Evolutionary conservation across 2,888 invertebrate species (phyloP).

Genomic region (Lypha dubia): DNA sequence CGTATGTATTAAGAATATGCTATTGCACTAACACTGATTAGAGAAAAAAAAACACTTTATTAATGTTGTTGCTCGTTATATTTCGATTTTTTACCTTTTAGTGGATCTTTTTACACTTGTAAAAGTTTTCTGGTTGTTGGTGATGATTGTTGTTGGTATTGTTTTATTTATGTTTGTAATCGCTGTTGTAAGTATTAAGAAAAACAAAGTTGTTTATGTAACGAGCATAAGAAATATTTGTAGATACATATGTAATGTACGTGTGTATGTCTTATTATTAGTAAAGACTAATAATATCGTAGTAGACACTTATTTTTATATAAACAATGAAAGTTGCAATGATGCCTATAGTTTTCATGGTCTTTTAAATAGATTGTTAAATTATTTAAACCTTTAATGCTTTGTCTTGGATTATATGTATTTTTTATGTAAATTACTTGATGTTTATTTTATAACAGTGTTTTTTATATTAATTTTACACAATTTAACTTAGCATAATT

Average conservation of each 20-base stretch:
- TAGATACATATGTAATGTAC: neutral
- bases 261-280: neutral
- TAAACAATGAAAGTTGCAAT: conserved; percentile 29
- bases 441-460: neutral
- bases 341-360: neutral
- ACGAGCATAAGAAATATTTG: neutral
- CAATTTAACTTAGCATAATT: neutral
- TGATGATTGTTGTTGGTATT: conserved; percentile 17
- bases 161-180: conserved; percentile 8
- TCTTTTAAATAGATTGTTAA: too few species aligned
- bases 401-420: too few species aligned
- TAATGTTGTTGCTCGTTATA: neutral
- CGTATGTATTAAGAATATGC: too few species aligned
- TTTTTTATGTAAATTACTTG: too few species aligned
- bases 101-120: conserved; percentile 41
- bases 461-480: neutral
- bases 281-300: neutral
- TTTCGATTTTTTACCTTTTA: neutral
- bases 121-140: conserved; percentile 28
- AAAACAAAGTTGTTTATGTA: neutral
- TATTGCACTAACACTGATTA: neutral
- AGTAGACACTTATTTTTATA: conserved; percentile 22
- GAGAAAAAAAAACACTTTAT: neutral
- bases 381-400: too few species aligned
- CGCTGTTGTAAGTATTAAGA: conserved; percentile 19